Percentiles rank a stretch among this genome's conserved stretches.
Conservation (phyloP, 2,888 invertebrate genomes). For the Ectropis crepuscularia region DNA sequence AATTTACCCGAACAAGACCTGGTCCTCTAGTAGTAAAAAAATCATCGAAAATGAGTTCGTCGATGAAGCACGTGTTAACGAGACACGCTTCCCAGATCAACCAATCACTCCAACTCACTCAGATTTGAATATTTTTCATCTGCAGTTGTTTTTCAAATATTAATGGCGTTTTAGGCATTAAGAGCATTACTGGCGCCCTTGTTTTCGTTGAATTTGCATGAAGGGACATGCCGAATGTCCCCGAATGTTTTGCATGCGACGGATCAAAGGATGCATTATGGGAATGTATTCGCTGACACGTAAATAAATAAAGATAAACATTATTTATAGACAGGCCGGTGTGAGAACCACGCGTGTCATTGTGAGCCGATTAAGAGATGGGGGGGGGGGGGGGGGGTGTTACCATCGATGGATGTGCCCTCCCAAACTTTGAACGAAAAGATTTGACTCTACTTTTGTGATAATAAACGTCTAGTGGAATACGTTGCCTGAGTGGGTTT, state of each 20-base stretch:
- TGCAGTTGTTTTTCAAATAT: slow-evolving; percentile 82
- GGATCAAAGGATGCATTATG: slow-evolving; percentile 71
- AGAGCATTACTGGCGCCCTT: slow-evolving; percentile 78
- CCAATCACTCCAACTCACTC: slow-evolving; percentile 49
- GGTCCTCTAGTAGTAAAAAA: no score
- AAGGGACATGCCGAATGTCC: slow-evolving; percentile 24
- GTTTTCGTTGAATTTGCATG: slow-evolving; percentile 64
- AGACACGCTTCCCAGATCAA: slow-evolving; percentile 33
- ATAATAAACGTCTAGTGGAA: no score
- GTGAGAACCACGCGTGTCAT: slow-evolving; percentile 40
- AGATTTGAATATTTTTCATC: slow-evolving; percentile 77
- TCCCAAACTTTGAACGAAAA: no score
- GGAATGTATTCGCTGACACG: slow-evolving; percentile 77
- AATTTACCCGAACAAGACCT: no score
- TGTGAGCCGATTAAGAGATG: slow-evolving; percentile 36
- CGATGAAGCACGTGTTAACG: slow-evolving; percentile 17
- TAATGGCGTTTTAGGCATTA: slow-evolving; percentile 78
- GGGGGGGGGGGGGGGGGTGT: no score
- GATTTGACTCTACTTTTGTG: no score
- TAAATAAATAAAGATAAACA: slow-evolving; percentile 82
- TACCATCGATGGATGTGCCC: no score
- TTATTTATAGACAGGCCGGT: slow-evolving; percentile 41
- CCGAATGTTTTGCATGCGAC: slow-evolving; percentile 65
- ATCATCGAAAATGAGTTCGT: background rate
- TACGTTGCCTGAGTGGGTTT: no score